phyloP scores from a whole-genome alignment of 2,888 invertebrate genomes.

The Drosophila putrida region DNA sequence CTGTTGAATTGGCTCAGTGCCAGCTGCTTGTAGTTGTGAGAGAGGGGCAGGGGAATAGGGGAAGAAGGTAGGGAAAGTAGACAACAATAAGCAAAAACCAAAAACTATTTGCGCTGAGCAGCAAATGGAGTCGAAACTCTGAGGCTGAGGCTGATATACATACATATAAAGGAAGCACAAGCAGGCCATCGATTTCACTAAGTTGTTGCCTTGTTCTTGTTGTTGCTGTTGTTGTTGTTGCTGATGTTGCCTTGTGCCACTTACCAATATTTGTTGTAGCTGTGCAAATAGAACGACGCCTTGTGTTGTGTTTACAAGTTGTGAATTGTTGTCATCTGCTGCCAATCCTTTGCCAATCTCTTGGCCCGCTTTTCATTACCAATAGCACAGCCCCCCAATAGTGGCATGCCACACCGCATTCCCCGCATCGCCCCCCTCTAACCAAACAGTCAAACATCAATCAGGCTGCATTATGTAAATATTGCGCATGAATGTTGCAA shows the following conservation, averaged over 20 bases:
- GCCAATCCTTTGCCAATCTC: constrained; percentile 53
- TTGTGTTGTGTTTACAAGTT: constrained; percentile 73
- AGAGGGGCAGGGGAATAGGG: too few species aligned
- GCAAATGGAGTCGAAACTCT: constrained; percentile 61
- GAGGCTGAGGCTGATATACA: constrained; percentile 8
- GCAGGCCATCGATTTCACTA: constrained; percentile 58
- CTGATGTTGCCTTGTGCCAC: constrained; percentile 72
- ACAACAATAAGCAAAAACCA: constrained; percentile 66
- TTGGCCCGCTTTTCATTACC: constrained; percentile 74
- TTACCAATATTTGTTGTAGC: constrained; percentile 56
- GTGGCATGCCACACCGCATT: constrained; percentile 10
- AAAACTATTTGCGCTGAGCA: constrained; percentile 76
- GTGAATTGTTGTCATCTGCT: constrained; percentile 77
- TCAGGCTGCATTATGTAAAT: constrained; percentile 75
- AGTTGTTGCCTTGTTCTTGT: constrained; percentile 30
- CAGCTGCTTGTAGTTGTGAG: constrained; percentile 57
- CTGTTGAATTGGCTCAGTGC: constrained; percentile 65
- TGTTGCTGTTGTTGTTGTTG: constrained; percentile 21
- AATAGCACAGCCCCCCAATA: constrained; percentile 57
- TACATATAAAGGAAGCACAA: constrained; percentile 38
- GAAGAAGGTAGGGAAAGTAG: not conserved
- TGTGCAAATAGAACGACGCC: constrained; percentile 63
- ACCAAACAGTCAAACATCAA: constrained; percentile 69
- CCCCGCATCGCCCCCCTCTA: too few species aligned
- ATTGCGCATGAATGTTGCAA: constrained; percentile 76